Percentiles rank a stretch among this genome's conserved stretches.
Conservation (phyloP, 2,797 vertebrate species). For the Mycteria americana region DNA sequence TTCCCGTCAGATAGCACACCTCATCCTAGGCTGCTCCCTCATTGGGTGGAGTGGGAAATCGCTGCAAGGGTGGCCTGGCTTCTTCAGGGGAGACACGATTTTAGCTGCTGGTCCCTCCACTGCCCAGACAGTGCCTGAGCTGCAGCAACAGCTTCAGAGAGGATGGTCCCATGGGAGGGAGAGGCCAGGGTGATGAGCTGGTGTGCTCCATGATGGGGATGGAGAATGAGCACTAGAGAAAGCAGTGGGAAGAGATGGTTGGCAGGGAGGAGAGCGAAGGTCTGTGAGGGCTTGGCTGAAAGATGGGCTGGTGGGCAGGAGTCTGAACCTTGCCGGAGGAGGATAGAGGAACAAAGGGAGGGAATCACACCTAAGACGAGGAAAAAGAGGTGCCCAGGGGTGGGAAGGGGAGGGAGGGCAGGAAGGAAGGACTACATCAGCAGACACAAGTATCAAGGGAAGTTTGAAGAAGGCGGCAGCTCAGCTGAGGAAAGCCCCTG, state of each 20-base stretch:
- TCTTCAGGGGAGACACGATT: not conserved
- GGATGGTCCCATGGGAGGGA: not conserved
- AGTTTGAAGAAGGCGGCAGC: not conserved
- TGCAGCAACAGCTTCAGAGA: not conserved
- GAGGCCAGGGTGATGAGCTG: not conserved
- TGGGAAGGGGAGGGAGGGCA: not conserved
- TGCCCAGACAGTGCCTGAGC: not conserved
- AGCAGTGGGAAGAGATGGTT: not conserved
- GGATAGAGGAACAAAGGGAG: not conserved
- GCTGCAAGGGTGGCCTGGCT: not conserved
- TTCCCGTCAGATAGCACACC: not conserved
- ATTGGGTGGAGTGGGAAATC: not conserved
- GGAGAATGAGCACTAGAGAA: not conserved
- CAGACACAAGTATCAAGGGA: not conserved
- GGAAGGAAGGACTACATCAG: not conserved
- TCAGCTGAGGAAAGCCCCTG: not conserved
- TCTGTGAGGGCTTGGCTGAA: not conserved
- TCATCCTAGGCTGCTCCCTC: not conserved
- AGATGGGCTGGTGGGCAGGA: not conserved
- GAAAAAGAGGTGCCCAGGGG: not conserved
- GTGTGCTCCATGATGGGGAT: not conserved
- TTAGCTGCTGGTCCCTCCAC: not conserved
- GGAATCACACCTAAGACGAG: not conserved
- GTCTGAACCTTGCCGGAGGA: not conserved
- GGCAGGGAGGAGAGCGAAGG: not conserved